Base-by-base conservation (phyloP, 2,888 invertebrate species). In the Agonopterix alstromeriana region DNA sequence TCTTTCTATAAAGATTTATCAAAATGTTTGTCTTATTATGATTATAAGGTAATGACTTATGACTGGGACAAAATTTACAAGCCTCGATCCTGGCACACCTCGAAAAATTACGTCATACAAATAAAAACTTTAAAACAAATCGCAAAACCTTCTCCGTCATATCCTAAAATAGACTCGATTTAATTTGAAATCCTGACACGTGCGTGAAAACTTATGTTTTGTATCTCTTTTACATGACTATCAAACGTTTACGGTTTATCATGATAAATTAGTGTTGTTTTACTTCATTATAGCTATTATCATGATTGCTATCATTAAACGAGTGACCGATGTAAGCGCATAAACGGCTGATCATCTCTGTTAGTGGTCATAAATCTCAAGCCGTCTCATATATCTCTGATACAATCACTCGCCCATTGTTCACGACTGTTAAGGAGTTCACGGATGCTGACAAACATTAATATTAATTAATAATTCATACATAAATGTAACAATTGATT, bases 401-500 rank as follows among this genome's bases (percentile, higher is more conserved):
- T 79, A 75, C 63, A 70, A 81, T 82, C 76, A 67, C 70, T 68
- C 70, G 62, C 67, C 70, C 63, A 77, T 83, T 83, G 84, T 83
- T 77, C 69, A 76, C 71, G 72, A 72, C 65, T 51, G 53, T 52
- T 44, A 56, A 49, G 54, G 56, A 62, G 67, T 65, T 74, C 63
- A 64, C 74, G 72, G 73, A 81, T 79, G 70, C 69, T 65, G 38
- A 17, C 36, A 47, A 35, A n/a, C 35, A 60, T 58, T 27, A 27
- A 27, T 27, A 50, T 53, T 60, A 59, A 74, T 80, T 38, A 73
- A 77, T 81, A 67, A 78, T 78, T 80, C 73, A 80, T 82, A 69
- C 38, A 38, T 38, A 67, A 62, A 53, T n/a, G 38, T 38, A 38
- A 38, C 38, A 9, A n/a, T n/a, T 38, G 38, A 38, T 38, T 27